Conservation (phyloP, 2,797 vertebrate species). For the Platalea minor region DNA sequence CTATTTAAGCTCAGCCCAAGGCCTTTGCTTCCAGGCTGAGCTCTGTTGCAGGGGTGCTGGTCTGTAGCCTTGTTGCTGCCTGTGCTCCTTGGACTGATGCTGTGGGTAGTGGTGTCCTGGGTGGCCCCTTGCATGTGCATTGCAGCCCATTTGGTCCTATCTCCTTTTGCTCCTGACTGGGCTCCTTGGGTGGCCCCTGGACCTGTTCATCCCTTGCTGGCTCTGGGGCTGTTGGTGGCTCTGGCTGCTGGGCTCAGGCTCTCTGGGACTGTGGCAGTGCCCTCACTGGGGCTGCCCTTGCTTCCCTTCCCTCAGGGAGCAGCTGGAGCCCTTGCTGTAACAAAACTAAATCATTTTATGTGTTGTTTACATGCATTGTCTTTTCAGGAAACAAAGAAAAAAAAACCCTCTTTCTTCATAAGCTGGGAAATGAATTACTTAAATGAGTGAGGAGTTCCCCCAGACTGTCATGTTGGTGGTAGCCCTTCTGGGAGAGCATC, state of each 20-base stretch:
- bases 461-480: neutral
- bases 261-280: no score
- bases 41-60: accelerated
- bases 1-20: neutral
- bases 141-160: accelerated
- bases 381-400: neutral
- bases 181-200: neutral
- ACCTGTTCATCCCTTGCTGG: neutral
- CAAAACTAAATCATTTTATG: neutral
- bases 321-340: neutral
- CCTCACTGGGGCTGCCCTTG: no score
- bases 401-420: accelerated
- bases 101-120: neutral
- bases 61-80: accelerated
- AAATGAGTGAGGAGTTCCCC: neutral
- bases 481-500: neutral
- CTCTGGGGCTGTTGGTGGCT: neutral
- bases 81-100: accelerated
- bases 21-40: accelerated
- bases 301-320: neutral
- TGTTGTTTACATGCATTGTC: neutral
- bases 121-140: accelerated
- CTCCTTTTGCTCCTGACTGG: neutral
- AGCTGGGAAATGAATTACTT: neutral
- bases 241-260: neutral